These are phyloP conservation scores for Thryonomys swinderianus DNA, from an alignment of 2,113 vertebrate species.

Conservation along the genomic window DNA sequence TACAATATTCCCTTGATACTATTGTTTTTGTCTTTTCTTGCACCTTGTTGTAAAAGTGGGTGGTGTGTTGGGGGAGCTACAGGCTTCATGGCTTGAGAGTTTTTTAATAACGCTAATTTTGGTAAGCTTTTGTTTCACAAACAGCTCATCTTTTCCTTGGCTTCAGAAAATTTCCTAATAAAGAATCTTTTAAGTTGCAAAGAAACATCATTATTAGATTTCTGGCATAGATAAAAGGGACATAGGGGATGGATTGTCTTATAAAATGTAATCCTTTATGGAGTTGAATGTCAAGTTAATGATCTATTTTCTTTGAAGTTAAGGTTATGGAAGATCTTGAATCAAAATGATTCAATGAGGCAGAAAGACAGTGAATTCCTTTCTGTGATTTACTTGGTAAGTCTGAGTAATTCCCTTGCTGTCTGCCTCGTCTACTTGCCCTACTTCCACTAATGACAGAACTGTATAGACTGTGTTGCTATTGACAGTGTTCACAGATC, in stretches of 20 bases:
- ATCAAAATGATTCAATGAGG: slow-evolving; percentile 64
- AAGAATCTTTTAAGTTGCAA: slow-evolving; percentile 64
- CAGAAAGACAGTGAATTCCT: slow-evolving; percentile 60
- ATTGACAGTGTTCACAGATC: slow-evolving; percentile 13
- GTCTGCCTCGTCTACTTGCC: slow-evolving; percentile 47
- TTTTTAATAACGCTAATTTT: slow-evolving; percentile 60
- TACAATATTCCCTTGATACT: neutral
- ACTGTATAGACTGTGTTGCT: slow-evolving; percentile 15
- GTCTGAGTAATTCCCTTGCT: slow-evolving; percentile 41
- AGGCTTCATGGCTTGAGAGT: slow-evolving; percentile 19
- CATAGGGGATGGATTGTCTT: slow-evolving; percentile 64
- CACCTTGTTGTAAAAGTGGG: slow-evolving; percentile 39
- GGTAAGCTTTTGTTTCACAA: slow-evolving; percentile 52
- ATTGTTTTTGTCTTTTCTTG: neutral
- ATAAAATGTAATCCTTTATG: slow-evolving; percentile 67
- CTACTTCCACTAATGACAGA: slow-evolving; percentile 56
- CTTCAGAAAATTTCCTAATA: slow-evolving; percentile 35
- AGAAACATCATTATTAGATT: slow-evolving; percentile 59
- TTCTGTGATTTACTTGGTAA: slow-evolving; percentile 70
- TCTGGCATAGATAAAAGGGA: slow-evolving; percentile 62
- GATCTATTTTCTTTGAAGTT: slow-evolving; percentile 77
- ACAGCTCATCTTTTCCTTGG: slow-evolving; percentile 24
- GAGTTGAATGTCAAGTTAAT: slow-evolving; percentile 72
- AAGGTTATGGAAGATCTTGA: slow-evolving; percentile 68
- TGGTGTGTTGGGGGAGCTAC: neutral